These are phyloP conservation scores for Chaetoderma sp. DNA, from an alignment of 2,888 invertebrate species.

Conservation along the genomic window DNA sequence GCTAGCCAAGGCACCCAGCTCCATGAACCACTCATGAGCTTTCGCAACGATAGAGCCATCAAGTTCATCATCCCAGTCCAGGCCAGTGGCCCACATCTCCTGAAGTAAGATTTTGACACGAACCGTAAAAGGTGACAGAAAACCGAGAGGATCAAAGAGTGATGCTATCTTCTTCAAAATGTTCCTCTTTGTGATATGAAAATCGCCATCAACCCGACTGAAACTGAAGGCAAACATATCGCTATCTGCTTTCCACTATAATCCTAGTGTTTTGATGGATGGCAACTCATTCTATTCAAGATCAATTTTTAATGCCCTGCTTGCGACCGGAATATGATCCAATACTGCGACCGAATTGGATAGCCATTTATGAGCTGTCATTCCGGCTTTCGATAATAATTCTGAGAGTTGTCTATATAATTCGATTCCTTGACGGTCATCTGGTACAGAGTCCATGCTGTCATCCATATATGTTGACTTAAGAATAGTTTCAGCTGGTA, in stretches of 20 bases:
- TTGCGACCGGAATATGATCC: no score
- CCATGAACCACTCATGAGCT: conserved; percentile 29
- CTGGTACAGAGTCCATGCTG: conserved; percentile 33
- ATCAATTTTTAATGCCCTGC: no score
- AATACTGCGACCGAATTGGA: no score
- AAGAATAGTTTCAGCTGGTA: conserved; percentile 34
- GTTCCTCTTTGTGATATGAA: conserved; percentile 44
- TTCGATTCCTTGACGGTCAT: conserved; percentile 17
- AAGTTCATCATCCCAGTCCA: conserved; percentile 50
- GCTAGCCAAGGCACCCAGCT: conserved; percentile 19
- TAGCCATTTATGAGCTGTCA: no score
- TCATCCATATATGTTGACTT: no score
- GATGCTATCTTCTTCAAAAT: no score
- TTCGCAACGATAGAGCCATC: background rate
- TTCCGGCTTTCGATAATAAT: no score
- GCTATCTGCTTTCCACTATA: conserved; percentile 29
- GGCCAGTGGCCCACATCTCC: conserved; percentile 42
- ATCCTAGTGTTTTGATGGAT: no score
- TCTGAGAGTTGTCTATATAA: conserved; percentile 33
- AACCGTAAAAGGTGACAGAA: conserved; percentile 42
- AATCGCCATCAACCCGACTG: conserved; percentile 10
- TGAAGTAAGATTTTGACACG: conserved; percentile 49
- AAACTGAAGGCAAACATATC: no score
- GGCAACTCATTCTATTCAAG: conserved; percentile 26
- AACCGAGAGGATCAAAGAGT: conserved; percentile 56